Percentiles rank a stretch among this genome's conserved stretches.
phyloP scores from a whole-genome alignment of 2,797 vertebrate genomes.

The Melanotaenia nigrans region DNA sequence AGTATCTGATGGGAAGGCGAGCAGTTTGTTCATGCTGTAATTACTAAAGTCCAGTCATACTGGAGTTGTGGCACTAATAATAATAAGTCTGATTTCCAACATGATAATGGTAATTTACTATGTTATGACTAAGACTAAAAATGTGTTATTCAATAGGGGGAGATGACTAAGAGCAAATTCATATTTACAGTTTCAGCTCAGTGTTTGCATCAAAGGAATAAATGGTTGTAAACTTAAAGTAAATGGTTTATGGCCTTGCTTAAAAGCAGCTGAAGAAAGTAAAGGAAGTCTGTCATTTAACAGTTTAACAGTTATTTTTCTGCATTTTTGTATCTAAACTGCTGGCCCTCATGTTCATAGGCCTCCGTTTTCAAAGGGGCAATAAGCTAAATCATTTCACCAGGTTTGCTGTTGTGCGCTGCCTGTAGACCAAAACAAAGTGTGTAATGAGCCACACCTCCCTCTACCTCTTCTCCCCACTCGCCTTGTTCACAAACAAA shows the following conservation, averaged over 20 bases:
- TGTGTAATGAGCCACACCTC: no score
- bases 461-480: no score
- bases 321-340: not conserved
- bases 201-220: conserved; percentile 22
- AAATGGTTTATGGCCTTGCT: conserved; percentile 17
- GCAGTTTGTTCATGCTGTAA: conserved; percentile 61
- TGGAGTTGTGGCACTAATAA: conserved; percentile 56
- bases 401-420: conserved; percentile 6
- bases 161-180: conserved; percentile 65
- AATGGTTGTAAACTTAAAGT: conserved; percentile 15
- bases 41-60: conserved; percentile 50
- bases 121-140: conserved; percentile 65
- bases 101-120: conserved; percentile 66
- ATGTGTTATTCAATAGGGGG: conserved; percentile 47
- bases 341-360: not conserved
- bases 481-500: no score
- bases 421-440: no score
- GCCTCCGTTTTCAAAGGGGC: conserved; percentile 21
- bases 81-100: conserved; percentile 59
- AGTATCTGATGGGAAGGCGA: conserved; percentile 34
- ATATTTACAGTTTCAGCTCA: conserved; percentile 47
- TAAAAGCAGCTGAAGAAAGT: not conserved
- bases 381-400: not conserved
- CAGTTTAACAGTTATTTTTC: conserved; percentile 5
- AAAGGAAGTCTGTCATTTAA: conserved; percentile 4